Evolutionary conservation across 1,140 invertebrate species (phyloP).

Genomic region (Drosophila grimshawi): DNA sequence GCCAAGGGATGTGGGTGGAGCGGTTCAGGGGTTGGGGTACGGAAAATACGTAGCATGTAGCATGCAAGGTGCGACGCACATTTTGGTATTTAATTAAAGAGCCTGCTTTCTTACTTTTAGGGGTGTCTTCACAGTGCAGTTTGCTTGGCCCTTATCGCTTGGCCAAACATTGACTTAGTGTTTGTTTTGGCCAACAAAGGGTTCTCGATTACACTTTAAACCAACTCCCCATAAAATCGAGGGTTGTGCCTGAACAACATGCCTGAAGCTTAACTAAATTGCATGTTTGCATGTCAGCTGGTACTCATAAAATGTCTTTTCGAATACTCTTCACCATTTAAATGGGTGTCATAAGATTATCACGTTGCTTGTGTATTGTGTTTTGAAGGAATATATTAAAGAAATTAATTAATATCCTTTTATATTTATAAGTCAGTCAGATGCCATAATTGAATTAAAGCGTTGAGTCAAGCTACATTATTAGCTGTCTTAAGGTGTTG

Average conservation of each 20-base stretch:
- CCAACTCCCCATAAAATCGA: constrained; percentile 9
- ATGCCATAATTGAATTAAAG: too few species aligned
- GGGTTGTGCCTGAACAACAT: constrained; percentile 26
- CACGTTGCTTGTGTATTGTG: constrained; percentile 14
- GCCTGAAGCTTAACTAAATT: constrained; percentile 54
- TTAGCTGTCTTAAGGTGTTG: too few species aligned
- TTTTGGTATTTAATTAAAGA: constrained; percentile 73
- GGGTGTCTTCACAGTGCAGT: constrained; percentile 47
- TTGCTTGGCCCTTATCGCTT: constrained; percentile 45
- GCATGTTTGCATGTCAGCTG: constrained; percentile 66
- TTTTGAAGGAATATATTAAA: not conserved
- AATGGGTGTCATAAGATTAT: constrained; percentile 20
- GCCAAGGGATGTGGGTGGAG: not conserved
- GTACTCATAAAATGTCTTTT: constrained; percentile 31
- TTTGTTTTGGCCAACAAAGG: constrained; percentile 62
- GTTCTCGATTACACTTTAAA: constrained; percentile 62
- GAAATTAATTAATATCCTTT: too few species aligned
- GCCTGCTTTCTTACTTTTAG: constrained; percentile 12
- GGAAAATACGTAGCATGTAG: constrained; percentile 16
- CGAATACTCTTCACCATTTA: constrained; percentile 36
- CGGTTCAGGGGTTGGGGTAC: constrained; percentile 13
- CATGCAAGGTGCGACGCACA: constrained; percentile 57
- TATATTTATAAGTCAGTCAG: too few species aligned
- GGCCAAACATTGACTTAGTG: constrained; percentile 40
- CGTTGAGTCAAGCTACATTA: too few species aligned